phyloP scores from a whole-genome alignment of 2,113 vertebrate genomes.

The Struthio camelus region DNA sequence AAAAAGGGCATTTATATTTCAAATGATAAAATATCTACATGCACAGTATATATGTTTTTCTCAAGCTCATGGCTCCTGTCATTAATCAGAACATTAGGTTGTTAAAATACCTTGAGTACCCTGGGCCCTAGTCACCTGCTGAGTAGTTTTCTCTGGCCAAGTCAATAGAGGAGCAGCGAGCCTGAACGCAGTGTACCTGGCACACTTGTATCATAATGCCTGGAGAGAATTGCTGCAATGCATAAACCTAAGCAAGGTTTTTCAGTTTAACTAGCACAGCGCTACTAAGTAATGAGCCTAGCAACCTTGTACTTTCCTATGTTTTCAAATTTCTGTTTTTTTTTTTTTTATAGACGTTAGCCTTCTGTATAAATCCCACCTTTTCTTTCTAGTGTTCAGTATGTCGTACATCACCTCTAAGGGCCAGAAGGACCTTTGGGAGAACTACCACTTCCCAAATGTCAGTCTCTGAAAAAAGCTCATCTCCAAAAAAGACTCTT shows the following conservation, averaged over 20 bases:
- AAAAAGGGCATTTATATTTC: background rate
- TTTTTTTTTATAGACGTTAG: too few relatives aligned
- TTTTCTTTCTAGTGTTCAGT: background rate
- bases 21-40: background rate
- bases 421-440: background rate
- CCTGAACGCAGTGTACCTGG: background rate
- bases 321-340: background rate
- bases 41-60: background rate
- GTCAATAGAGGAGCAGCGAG: background rate
- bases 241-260: background rate
- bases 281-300: background rate
- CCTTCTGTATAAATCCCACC: background rate
- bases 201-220: background rate
- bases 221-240: background rate
- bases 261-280: background rate
- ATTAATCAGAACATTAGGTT: background rate
- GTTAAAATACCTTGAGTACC: background rate
- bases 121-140: background rate
- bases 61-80: background rate
- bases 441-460: background rate
- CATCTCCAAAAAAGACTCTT: background rate
- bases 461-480: background rate
- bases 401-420: background rate
- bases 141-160: background rate
- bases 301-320: background rate